Evolutionary conservation across 2,113 vertebrate species (phyloP).

Genomic region (Tyrannus savana): DNA sequence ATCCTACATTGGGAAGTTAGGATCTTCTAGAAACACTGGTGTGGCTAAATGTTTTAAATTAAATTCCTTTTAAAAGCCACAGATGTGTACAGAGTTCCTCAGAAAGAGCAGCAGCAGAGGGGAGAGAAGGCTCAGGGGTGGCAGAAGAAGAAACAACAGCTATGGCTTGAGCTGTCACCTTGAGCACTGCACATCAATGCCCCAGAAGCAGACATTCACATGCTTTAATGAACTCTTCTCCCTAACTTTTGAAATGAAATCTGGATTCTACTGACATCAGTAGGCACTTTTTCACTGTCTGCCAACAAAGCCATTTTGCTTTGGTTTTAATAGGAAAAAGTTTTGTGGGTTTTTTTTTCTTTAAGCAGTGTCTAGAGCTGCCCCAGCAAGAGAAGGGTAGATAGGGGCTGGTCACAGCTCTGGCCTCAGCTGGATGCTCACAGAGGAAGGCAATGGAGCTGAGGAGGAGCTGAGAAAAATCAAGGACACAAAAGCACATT

Average conservation of each 20-base stretch:
- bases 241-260: background rate
- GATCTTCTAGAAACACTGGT: background rate
- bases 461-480: background rate
- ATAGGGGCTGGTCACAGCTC: background rate
- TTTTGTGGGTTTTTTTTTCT: background rate
- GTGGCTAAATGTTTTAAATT: background rate
- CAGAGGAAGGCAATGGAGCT: background rate
- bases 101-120: background rate
- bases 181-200: background rate
- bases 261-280: background rate
- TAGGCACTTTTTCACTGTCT: background rate
- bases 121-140: background rate
- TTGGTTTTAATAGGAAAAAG: background rate
- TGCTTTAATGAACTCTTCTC: background rate
- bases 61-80: background rate
- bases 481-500: background rate
- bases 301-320: background rate
- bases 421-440: background rate
- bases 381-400: background rate
- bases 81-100: background rate
- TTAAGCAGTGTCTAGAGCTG: background rate
- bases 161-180: background rate
- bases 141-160: background rate
- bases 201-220: background rate
- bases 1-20: background rate